Base-by-base conservation (phyloP, 2,113 vertebrate genomes). In the Rhodinocichla rosea region DNA sequence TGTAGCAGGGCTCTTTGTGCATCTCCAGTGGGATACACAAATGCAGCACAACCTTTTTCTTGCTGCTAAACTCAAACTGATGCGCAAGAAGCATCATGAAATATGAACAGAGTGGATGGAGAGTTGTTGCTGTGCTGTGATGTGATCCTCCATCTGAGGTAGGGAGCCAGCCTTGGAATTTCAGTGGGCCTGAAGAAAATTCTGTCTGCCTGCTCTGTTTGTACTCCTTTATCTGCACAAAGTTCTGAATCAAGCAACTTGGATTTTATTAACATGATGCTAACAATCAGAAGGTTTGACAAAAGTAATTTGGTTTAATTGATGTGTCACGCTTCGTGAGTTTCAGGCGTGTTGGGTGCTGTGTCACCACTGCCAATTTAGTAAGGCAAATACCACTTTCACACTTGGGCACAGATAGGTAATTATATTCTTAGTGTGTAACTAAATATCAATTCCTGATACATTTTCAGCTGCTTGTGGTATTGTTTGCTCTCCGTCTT, bases 241-340 rank as follows among this genome's bases (percentile, higher is more conserved):
- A 30, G 8, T 67, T 74, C n/a, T 68, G 30, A 64, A 30, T 60
- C 33, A 50, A 55, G 30, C 24, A 64, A 1, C 33, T 64, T 19
- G 14, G 21, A 15, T 68, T 68, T 81, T 50, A 35, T 42, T 42
- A 55, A 28, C 3, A 1, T 7, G 16, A 6, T 52, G n/a, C 1
- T 78, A 57, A 30, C 24, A 39, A 15, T 55, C 23, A 55, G 60
- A 82, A 26, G 13, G 45, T 39, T 11, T 26, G 57, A 79, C 26
- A 33, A 44, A 89, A 30, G 19, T 2, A 33, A 2, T 39, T 35
- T 13, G 5, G 8, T 57, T 1, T 62, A 22, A 35, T 62, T 1
- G 0, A 1, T 23, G 18, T 42, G 24, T 65, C 2, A 2, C 21
- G 32, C 24, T 91, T 56, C 0, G 0, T 22, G 15, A 71, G 23